Evolutionary conservation across 2,797 vertebrate genomes (phyloP), one percentile per base, ranked within the genome.

Genomic region (Betta splendens): DNA sequence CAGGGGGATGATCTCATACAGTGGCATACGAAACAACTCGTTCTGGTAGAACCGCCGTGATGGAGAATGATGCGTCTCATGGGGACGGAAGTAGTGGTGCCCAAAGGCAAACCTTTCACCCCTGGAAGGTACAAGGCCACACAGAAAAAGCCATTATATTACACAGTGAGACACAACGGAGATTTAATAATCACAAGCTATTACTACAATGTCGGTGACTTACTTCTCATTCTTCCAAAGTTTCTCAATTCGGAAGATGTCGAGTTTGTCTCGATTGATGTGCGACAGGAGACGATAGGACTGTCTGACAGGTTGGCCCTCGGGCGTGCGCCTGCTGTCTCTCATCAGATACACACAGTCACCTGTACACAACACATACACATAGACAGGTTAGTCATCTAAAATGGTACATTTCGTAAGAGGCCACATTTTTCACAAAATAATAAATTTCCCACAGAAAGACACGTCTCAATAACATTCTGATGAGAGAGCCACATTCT

Each of bases 321-420:
- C 98, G 0, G 94, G 91, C 2, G 95, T 94, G 45, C 97, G 92
- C 15, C 97, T 93, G 88, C 96, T 99, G 87, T 99, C 98, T 52
- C 98, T 89, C 98, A 99, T 98, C 81, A 99, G 91, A 84, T 99
- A 99, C 9, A 98, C 98, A n/a, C 98, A 99, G 72, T 99, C 96
- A 60, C 97, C 97, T 98, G 86, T n/a, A 70, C 60, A 62, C 28
- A 54, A 60, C 37, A 65, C 17, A 57, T 22, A 61, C 58, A 69
- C 20, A 71, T 12, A 69, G 25, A 47, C 32, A 57, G 7, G 42
- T 70, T 50, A 51, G 20, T 21, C 28, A 44, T 60, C 50, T 22
- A 21, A 10, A 33, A 23, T 0, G n/a, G n/a, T n/a, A n/a, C n/a
- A n/a, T n/a, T n/a, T n/a, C n/a, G n/a, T n/a, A n/a, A n/a, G n/a